These are phyloP conservation scores for Trachops cirrhosus DNA, from an alignment of 2,797 vertebrate genomes.

Conservation along the genomic window DNA sequence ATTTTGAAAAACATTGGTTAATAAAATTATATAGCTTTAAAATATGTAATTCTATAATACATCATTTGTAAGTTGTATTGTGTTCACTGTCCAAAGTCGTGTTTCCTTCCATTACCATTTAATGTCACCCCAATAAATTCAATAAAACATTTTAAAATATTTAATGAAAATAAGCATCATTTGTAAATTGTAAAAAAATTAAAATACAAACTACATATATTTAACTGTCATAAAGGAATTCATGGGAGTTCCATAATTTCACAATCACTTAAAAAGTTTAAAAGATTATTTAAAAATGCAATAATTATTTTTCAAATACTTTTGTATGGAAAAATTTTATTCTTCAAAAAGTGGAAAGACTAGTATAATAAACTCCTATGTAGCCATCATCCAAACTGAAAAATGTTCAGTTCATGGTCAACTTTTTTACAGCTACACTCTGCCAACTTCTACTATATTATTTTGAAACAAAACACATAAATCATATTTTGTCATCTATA, in stretches of 20 bases:
- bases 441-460: not conserved
- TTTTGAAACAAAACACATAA: not conserved
- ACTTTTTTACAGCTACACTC: not conserved
- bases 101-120: not conserved
- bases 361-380: not conserved
- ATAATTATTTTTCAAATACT: not conserved
- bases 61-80: not conserved
- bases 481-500: not conserved
- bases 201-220: not conserved
- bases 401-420: not conserved
- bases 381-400: not conserved
- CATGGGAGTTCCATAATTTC: not conserved
- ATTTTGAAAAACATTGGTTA: not conserved
- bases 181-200: not conserved
- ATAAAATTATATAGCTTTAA: not conserved
- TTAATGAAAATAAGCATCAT: not conserved
- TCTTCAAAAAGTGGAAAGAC: not conserved
- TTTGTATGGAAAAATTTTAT: not conserved
- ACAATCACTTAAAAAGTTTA: not conserved
- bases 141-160: not conserved
- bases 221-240: not conserved
- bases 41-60: not conserved
- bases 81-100: not conserved
- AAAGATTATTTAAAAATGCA: not conserved
- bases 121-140: not conserved